phyloP scores from a whole-genome alignment of 2,888 invertebrate genomes.

The Metallyticus violacea region DNA sequence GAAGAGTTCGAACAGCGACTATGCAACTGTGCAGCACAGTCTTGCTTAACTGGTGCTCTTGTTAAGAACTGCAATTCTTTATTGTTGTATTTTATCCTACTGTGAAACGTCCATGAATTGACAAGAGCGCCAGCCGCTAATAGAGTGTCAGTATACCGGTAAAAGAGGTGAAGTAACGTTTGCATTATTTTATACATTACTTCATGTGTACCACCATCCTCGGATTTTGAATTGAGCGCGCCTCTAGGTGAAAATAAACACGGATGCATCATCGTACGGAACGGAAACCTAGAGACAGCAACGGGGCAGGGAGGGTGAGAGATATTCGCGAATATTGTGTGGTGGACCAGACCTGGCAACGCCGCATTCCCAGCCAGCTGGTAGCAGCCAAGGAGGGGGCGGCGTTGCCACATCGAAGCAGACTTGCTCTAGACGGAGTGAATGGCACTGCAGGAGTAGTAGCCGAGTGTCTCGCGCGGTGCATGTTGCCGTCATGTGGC shows the following conservation, averaged over 20 bases:
- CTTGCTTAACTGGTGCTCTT: too few relatives aligned
- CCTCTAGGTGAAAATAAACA: neutral
- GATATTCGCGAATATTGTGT: neutral
- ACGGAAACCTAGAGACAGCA: neutral
- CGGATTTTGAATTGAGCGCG: neutral
- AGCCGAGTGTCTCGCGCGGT: neutral
- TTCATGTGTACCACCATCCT: neutral
- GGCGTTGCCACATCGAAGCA: neutral
- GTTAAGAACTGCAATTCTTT: too few relatives aligned
- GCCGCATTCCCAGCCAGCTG: conserved; percentile 15
- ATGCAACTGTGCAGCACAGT: too few relatives aligned
- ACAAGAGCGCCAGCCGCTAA: too few relatives aligned
- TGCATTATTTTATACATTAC: too few relatives aligned
- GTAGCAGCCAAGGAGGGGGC: conserved; percentile 11
- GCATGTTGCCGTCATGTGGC: neutral
- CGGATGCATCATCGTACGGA: neutral
- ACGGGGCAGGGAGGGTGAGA: neutral
- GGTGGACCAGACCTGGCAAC: neutral
- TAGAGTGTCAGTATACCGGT: too few relatives aligned
- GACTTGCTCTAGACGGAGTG: conserved; percentile 6
- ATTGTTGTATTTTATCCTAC: too few relatives aligned
- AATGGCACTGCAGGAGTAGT: neutral
- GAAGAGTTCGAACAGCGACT: too few relatives aligned
- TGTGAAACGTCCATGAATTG: too few relatives aligned
- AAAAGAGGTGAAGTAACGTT: too few relatives aligned